Percentiles rank a stretch among this genome's conserved stretches.
Conservation (phyloP, 2,113 vertebrate species). For the Microcebus murinus region DNA sequence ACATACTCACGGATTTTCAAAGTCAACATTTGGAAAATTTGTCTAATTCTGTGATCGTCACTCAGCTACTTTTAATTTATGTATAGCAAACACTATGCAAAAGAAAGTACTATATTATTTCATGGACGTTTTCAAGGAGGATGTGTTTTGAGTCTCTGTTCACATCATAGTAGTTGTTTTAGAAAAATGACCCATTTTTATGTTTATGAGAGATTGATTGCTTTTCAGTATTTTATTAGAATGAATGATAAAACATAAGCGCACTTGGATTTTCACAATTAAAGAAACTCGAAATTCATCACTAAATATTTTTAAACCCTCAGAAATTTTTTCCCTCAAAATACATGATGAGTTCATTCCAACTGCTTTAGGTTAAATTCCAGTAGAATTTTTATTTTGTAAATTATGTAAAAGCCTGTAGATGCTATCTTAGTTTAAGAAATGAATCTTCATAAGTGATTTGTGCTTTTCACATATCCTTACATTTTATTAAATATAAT, state of each 20-base stretch:
- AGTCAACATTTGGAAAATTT: neutral
- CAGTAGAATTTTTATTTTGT: conserved; percentile 55
- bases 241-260: conserved; percentile 27
- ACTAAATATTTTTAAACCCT: conserved; percentile 53
- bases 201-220: conserved; percentile 33
- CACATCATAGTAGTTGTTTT: neutral
- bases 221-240: conserved; percentile 48
- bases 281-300: conserved; percentile 40
- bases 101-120: neutral
- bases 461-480: conserved; percentile 48
- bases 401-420: conserved; percentile 27
- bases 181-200: conserved; percentile 41
- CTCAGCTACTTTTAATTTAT: conserved; percentile 29
- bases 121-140: neutral
- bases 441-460: conserved; percentile 42
- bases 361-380: conserved; percentile 53
- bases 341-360: conserved; percentile 40
- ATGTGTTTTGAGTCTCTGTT: neutral
- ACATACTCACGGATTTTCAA: conserved; percentile 9
- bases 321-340: conserved; percentile 47
- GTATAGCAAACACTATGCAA: conserved; percentile 18
- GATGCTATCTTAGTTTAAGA: conserved; percentile 33
- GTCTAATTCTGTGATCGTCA: neutral
- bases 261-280: conserved; percentile 44
- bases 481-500: conserved; percentile 61